Percentiles rank a stretch among this genome's conserved stretches.
phyloP scores from a whole-genome alignment of 2,113 vertebrate genomes.

The Lutjanus erythropterus region DNA sequence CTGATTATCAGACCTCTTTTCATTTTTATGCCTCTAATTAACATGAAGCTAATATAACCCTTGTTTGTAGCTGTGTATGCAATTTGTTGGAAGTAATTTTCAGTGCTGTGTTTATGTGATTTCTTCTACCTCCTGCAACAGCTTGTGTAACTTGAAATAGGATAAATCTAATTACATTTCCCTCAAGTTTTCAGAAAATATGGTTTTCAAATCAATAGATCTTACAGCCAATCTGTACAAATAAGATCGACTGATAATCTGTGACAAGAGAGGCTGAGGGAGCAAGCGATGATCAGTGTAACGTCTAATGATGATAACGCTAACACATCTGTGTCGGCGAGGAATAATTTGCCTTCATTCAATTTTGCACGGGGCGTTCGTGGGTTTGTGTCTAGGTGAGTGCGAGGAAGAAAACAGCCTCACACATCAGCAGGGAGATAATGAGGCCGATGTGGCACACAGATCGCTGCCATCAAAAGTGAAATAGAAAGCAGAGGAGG shows the following conservation, averaged over 20 bases:
- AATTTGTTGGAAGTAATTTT: conserved; percentile 7
- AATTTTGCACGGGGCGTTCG: conserved; percentile 22
- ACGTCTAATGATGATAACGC: conserved; percentile 49
- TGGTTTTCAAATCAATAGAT: conserved; percentile 24
- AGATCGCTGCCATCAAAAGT: conserved; percentile 44
- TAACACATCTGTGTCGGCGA: conserved; percentile 36
- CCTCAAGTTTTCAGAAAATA: conserved; percentile 1
- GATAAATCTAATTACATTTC: conserved; percentile 16
- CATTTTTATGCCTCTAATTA: conserved; percentile 28
- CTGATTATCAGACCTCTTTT: conserved; percentile 39
- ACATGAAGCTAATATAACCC: conserved; percentile 12
- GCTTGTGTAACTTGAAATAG: conserved; percentile 18
- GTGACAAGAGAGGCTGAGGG: conserved; percentile 18
- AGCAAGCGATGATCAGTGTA: conserved; percentile 28
- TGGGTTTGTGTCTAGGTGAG: conserved; percentile 33
- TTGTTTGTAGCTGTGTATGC: not conserved
- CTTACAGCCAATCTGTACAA: conserved; percentile 23
- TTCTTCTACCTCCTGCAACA: not conserved
- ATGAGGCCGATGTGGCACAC: conserved; percentile 47
- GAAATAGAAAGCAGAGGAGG: conserved; percentile 22
- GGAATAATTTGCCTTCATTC: conserved; percentile 46
- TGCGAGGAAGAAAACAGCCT: conserved; percentile 48
- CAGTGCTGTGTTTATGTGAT: conserved; percentile 14
- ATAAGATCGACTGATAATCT: conserved; percentile 36
- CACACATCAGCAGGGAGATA: conserved; percentile 53